Evolutionary conservation across 2,888 invertebrate genomes (phyloP).

Genomic region (Perdita meconis): DNA sequence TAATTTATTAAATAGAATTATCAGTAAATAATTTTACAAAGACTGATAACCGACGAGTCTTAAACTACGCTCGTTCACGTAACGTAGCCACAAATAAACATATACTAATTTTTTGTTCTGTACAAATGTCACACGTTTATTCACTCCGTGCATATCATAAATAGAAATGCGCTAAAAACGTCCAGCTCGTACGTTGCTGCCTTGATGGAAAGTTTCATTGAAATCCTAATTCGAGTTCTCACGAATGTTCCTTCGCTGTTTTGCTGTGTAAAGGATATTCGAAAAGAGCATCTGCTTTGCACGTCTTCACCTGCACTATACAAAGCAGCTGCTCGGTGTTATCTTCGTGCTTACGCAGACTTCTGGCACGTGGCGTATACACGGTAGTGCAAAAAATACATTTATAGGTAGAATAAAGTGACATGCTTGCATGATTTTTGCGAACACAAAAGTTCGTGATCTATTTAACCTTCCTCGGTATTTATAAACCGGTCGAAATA

Average conservation of each 20-base stretch:
- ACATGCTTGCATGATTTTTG: constrained; percentile 48
- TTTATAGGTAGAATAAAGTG: constrained; percentile 43
- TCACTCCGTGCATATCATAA: constrained; percentile 28
- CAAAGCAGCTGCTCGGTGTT: constrained; percentile 77
- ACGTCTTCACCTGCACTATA: constrained; percentile 78
- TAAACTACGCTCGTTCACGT: background rate
- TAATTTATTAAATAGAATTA: background rate
- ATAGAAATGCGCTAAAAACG: constrained; percentile 39
- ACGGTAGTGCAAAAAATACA: constrained; percentile 59
- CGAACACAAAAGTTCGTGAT: constrained; percentile 12
- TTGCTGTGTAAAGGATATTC: constrained; percentile 57
- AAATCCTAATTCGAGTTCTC: constrained; percentile 33
- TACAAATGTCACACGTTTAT: constrained; percentile 28
- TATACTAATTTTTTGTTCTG: background rate
- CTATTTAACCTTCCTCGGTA: background rate
- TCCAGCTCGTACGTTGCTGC: constrained; percentile 22
- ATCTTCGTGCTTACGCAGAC: constrained; percentile 74
- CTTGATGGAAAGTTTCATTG: constrained; percentile 61
- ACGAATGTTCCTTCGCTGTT: constrained; percentile 19
- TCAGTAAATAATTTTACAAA: background rate
- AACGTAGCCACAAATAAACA: constrained; percentile 8
- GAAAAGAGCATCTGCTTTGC: constrained; percentile 79
- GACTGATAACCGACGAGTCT: background rate
- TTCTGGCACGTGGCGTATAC: constrained; percentile 70
- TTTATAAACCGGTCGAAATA: background rate